phyloP scores from a whole-genome alignment of 1,140 invertebrate species.

The Zaprionus lachaisei region DNA sequence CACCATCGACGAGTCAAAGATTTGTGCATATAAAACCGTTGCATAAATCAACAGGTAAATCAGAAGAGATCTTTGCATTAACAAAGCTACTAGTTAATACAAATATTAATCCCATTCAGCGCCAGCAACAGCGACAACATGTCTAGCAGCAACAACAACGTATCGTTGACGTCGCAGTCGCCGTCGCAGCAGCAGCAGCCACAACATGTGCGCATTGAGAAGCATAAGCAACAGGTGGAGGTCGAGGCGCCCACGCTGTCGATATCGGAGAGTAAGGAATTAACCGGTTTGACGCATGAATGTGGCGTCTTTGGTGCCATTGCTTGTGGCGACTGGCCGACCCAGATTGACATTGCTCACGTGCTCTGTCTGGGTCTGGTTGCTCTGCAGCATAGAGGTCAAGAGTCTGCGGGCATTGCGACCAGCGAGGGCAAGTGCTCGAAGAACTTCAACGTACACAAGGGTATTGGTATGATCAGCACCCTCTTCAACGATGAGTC shows the following conservation, averaged over 20 bases:
- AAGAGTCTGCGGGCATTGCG: constrained; percentile 98
- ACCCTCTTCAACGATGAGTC: constrained; percentile 96
- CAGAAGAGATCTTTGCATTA: constrained; percentile 45
- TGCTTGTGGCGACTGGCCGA: constrained; percentile 94
- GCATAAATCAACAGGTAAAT: constrained; percentile 78
- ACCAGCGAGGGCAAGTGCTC: constrained; percentile 93
- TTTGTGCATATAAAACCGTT: constrained; percentile 75
- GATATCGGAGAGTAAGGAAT: constrained; percentile 67
- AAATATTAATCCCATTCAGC: constrained; percentile 9
- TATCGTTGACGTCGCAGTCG: constrained; percentile 26
- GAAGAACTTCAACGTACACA: constrained; percentile 93
- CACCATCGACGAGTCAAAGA: constrained; percentile 46
- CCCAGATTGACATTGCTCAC: constrained; percentile 89
- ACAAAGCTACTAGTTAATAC: constrained; percentile 32
- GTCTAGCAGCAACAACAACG: constrained; percentile 55
- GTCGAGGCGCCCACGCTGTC: constrained; percentile 45
- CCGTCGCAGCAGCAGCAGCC: constrained; percentile 26
- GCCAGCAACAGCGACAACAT: constrained; percentile 47
- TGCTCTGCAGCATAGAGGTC: constrained; percentile 97
- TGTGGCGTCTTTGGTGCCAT: constrained; percentile 98
- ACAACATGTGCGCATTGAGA: constrained; percentile 57
- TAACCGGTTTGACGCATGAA: constrained; percentile 92
- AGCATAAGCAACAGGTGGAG: constrained; percentile 64
- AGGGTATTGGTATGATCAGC: constrained; percentile 97
- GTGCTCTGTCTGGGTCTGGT: constrained; percentile 95